phyloP scores from a whole-genome alignment of 2,113 vertebrate species.

The Mellivora capensis region DNA sequence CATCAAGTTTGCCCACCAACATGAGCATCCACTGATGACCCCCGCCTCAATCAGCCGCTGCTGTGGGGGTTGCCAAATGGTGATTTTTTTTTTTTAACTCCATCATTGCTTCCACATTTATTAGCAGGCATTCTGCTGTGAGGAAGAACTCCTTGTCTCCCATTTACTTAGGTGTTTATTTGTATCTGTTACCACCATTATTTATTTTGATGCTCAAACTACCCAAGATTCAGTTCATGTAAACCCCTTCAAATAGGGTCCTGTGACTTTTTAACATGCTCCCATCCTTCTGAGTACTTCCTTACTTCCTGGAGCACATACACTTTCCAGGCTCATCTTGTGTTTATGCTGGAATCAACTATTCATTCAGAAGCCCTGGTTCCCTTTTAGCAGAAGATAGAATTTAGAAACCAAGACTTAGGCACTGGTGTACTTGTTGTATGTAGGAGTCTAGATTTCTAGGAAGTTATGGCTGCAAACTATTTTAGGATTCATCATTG shows the following conservation, averaged over 20 bases:
- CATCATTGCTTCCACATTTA: background rate
- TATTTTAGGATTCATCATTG: background rate
- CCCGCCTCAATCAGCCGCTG: background rate
- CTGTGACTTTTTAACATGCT: background rate
- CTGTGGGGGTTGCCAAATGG: background rate
- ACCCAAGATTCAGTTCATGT: background rate
- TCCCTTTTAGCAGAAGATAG: background rate
- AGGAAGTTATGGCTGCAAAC: background rate
- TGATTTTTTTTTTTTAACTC: background rate
- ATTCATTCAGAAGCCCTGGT: background rate
- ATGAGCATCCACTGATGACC: background rate
- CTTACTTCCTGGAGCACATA: background rate
- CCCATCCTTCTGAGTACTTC: background rate
- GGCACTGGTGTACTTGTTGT: background rate
- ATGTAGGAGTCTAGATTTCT: background rate
- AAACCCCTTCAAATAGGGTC: background rate
- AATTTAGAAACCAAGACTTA: background rate
- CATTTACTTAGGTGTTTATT: background rate
- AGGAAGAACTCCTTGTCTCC: background rate
- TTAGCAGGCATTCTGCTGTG: background rate
- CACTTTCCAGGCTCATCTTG: background rate
- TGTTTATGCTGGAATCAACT: background rate
- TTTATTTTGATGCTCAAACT: background rate
- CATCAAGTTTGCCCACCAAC: too few relatives aligned
- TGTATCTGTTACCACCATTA: background rate